phyloP scores from a whole-genome alignment of 2,888 invertebrate species.

The Petrolisthes manimaculis region DNA sequence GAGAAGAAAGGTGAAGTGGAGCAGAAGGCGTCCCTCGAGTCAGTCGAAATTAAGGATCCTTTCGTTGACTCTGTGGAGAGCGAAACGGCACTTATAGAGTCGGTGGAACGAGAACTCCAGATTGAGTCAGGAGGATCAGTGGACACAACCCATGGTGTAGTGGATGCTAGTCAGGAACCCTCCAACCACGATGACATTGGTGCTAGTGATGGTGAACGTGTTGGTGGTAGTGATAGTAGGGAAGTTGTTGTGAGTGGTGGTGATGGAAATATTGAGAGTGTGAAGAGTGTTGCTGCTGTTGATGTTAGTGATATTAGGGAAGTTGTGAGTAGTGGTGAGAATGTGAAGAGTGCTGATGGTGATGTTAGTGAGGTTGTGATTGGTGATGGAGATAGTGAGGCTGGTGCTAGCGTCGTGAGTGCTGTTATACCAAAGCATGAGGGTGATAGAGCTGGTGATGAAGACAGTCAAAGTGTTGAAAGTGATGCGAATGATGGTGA shows the following conservation, averaged over 20 bases:
- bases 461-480: too few species aligned
- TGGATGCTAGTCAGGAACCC: neutral
- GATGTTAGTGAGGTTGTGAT: neutral
- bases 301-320: neutral
- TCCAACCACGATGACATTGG: neutral
- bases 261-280: neutral
- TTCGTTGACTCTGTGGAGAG: neutral
- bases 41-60: neutral
- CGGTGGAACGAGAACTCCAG: neutral
- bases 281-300: neutral
- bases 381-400: neutral
- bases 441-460: too few species aligned
- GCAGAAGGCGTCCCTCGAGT: neutral
- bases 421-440: neutral
- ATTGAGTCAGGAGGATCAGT: neutral
- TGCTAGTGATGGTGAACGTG: neutral
- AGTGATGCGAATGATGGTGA: neutral
- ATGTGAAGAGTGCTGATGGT: neutral
- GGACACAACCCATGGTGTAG: neutral
- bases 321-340: neutral
- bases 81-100: neutral
- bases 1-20: neutral
- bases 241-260: neutral
- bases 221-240: neutral
- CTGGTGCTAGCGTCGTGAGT: neutral